Percentiles rank a stretch among this genome's conserved stretches.
phyloP scores from a whole-genome alignment of 2,797 vertebrate species.

The Orestias chungarensis region DNA sequence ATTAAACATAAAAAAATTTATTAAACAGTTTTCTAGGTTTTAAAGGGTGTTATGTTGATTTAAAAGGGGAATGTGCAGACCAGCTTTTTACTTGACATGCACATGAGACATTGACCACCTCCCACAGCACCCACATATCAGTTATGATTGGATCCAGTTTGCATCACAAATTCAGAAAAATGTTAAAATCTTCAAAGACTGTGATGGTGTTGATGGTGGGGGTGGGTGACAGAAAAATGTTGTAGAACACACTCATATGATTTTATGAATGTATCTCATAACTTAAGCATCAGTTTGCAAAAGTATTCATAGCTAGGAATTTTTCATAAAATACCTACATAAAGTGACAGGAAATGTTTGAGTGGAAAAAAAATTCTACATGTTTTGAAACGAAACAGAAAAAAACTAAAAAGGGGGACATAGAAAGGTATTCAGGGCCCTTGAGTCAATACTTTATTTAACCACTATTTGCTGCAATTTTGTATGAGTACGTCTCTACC shows the following conservation, averaged over 20 bases:
- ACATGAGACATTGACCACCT: not conserved
- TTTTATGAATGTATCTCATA: not conserved
- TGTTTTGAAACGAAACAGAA: too few relatives aligned
- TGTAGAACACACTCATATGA: not conserved
- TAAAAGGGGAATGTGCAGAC: not conserved
- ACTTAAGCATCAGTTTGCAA: not conserved
- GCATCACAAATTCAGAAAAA: not conserved
- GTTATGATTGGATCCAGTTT: not conserved
- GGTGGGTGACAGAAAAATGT: not conserved
- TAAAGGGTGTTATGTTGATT: not conserved
- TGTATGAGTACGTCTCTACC: too few relatives aligned
- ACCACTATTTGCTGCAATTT: too few relatives aligned
- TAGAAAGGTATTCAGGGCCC: too few relatives aligned
- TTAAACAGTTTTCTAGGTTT: too few relatives aligned
- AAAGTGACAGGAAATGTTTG: too few relatives aligned
- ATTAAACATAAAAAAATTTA: too few relatives aligned
- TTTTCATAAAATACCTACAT: too few relatives aligned
- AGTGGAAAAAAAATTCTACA: too few relatives aligned
- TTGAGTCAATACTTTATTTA: too few relatives aligned
- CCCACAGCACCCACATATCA: not conserved
- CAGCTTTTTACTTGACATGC: not conserved
- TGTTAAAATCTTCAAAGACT: not conserved
- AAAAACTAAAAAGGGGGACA: too few relatives aligned
- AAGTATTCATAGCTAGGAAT: too few relatives aligned
- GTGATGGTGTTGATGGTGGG: not conserved